phyloP scores from a whole-genome alignment of 2,113 vertebrate species.

The Urocolius indicus region DNA sequence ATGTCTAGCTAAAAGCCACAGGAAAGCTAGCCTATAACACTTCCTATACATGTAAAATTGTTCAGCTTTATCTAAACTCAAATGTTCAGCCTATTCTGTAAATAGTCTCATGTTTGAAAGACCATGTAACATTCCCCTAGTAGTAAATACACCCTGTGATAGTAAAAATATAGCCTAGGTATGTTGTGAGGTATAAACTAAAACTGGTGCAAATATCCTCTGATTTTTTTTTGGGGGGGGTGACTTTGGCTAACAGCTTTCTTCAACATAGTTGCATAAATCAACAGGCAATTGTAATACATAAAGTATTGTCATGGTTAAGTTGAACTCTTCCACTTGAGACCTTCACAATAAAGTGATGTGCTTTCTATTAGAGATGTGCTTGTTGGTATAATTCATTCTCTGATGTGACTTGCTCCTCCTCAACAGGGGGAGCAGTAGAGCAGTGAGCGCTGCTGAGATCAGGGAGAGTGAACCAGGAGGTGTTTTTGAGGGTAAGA shows the following conservation, averaged over 20 bases:
- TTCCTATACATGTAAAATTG: conserved; percentile 68
- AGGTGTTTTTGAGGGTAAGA: not conserved
- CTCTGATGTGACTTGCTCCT: conserved; percentile 52
- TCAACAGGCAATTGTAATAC: conserved; percentile 79
- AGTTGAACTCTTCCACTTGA: conserved; percentile 83
- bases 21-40: conserved; percentile 71
- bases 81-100: conserved; percentile 65
- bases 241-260: conserved; percentile 65
- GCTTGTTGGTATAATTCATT: conserved; percentile 81
- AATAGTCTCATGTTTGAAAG: conserved; percentile 70
- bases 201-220: conserved; percentile 72
- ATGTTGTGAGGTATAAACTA: conserved; percentile 72
- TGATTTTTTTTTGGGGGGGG: not conserved
- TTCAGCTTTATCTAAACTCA: conserved; percentile 68
- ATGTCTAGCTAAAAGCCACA: conserved; percentile 73
- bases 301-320: conserved; percentile 80
- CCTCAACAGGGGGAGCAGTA: not conserved
- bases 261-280: conserved; percentile 76
- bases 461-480: not conserved
- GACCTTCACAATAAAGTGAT: conserved; percentile 86
- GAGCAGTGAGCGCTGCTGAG: not conserved
- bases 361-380: conserved; percentile 84
- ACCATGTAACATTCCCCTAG: conserved; percentile 70
- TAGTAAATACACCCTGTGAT: conserved; percentile 69
- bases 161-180: conserved; percentile 64